Conservation (phyloP, 2,888 invertebrate species). For the Cataglyphis cursor region DNA sequence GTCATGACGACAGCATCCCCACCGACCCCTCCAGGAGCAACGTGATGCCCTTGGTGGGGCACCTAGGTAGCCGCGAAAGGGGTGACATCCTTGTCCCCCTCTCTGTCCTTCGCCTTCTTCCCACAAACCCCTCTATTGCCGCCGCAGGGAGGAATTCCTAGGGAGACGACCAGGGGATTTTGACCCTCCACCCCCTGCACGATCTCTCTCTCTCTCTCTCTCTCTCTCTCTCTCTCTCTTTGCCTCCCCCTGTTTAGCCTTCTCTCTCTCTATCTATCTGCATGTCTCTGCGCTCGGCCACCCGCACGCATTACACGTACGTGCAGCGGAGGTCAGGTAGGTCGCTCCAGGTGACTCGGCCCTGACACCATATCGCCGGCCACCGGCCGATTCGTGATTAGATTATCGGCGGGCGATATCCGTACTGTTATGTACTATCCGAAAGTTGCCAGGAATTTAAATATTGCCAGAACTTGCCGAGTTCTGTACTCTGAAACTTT, state of each 20-base stretch:
- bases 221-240: slow-evolving; percentile 29
- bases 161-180: slow-evolving; percentile 75
- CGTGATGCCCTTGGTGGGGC: slow-evolving; percentile 75
- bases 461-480: too few relatives aligned
- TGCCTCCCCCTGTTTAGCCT: not conserved
- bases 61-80: slow-evolving; percentile 73
- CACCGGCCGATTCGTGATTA: slow-evolving; percentile 73
- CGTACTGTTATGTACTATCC: too few relatives aligned
- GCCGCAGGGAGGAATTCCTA: slow-evolving; percentile 78
- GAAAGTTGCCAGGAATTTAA: too few relatives aligned
- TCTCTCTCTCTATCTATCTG: slow-evolving; percentile 16
- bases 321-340: slow-evolving; percentile 74
- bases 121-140: slow-evolving; percentile 65
- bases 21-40: slow-evolving; percentile 73
- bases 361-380: slow-evolving; percentile 74
- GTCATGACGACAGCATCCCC: slow-evolving; percentile 85
- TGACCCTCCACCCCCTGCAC: slow-evolving; percentile 61
- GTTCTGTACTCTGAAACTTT: slow-evolving; percentile 4
- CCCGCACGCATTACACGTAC: slow-evolving; percentile 55
- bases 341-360: slow-evolving; percentile 76
- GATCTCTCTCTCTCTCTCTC: slow-evolving; percentile 30
- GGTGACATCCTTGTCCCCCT: slow-evolving; percentile 60
- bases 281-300: slow-evolving; percentile 59
- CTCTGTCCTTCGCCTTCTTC: not conserved
- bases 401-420: slow-evolving; percentile 70